Base-by-base conservation (phyloP, 23 tunicate species). In the Styela plicata region DNA sequence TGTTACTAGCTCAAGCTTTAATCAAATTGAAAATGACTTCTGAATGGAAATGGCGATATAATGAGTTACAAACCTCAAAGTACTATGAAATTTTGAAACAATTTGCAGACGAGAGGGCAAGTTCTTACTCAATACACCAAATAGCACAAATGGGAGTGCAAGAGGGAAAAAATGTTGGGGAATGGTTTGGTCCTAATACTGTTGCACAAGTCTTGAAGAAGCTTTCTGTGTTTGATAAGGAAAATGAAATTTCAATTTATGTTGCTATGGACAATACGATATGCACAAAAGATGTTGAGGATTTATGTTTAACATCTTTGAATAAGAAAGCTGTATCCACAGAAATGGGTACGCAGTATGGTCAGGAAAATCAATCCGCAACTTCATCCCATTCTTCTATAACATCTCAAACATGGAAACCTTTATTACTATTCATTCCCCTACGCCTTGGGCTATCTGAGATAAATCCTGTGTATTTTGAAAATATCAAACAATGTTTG, bases 161-260 rank as follows among this genome's bases (percentile, higher is more conserved):
- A 30, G 97, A 96, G 64, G 96, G 97, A 10, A 93, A 93, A 69
- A 80, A 81, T 28, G 94, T 96, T 0, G 99, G 99, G 0, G 97
- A 91, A 67, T 96, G 99, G 99, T 96, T 96, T 78, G 99, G 99
- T 2, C 99, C 99, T 1, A 96, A 91, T 70, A 91, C 99, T 31
- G 82, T 96, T 24, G 84, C 97, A 10, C 99, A 96, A 32, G 91
- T 85, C 23, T 64, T 96, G 36, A 85, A 84, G 75, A 73, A 73
- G 32, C 74, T 87, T 13, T 83, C 97, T 1, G 63, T 3, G 64
- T 87, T 87, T 84, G 97, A 92, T 62, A 53, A 83, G 33, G 82
- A 83, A 62, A 74, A 73, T 44, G 52, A 80, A 3, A 30, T 90
- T 24, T 20, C 84, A 21, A 76, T 90, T 32, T 86, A 87, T 63